phyloP scores from a whole-genome alignment of 2,113 vertebrate genomes.

The Ptyas mucosa region DNA sequence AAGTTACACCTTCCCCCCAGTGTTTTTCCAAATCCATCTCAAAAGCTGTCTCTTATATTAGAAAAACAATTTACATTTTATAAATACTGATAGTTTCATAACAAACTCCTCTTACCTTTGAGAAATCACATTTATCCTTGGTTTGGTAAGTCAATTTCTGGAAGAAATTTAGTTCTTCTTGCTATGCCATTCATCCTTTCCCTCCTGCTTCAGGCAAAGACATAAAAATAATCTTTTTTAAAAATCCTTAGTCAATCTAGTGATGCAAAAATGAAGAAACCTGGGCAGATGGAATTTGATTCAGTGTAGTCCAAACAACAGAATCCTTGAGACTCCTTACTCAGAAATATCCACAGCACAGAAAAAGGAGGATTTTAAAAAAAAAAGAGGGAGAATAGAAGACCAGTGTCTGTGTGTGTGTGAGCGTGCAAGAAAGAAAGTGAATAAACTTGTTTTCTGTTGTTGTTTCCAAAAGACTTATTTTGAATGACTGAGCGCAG shows the following conservation, averaged over 20 bases:
- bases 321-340: constrained; percentile 67
- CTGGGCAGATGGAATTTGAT: constrained; percentile 63
- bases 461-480: constrained; percentile 42
- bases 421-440: neutral
- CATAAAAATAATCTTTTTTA: constrained; percentile 24
- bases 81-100: neutral
- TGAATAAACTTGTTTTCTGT: constrained; percentile 59
- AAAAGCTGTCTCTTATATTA: neutral
- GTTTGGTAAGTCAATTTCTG: constrained; percentile 55
- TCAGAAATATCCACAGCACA: constrained; percentile 71
- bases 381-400: neutral
- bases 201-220: constrained; percentile 20
- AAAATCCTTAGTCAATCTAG: constrained; percentile 48
- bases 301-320: constrained; percentile 56
- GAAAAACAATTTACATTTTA: neutral
- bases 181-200: constrained; percentile 65
- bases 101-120: constrained; percentile 68
- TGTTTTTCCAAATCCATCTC: constrained; percentile 4
- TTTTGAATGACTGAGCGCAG: constrained; percentile 43
- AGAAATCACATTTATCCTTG: constrained; percentile 71
- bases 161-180: constrained; percentile 55
- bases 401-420: neutral
- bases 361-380: neutral
- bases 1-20: constrained; percentile 15
- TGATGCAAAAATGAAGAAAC: constrained; percentile 56